phyloP scores from a whole-genome alignment of 2,113 vertebrate species.

The Leucoraja erinaceus region DNA sequence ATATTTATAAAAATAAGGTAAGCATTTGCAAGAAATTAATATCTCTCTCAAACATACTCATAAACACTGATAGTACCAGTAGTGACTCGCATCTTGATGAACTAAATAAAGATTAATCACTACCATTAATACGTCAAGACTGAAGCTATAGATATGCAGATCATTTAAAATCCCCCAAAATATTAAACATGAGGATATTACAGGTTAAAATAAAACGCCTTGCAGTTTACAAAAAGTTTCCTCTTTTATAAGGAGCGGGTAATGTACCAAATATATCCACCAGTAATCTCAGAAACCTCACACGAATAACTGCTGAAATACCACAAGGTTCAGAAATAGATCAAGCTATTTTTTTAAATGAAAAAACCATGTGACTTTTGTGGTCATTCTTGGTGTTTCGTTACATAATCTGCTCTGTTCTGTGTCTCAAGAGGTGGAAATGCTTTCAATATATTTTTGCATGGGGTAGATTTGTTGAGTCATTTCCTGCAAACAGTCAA shows the following conservation, averaged over 20 bases:
- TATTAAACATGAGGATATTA: background rate
- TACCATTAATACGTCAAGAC: too few species aligned
- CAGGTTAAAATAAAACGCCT: background rate
- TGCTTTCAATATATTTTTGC: background rate
- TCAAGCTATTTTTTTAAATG: background rate
- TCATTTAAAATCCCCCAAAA: too few species aligned
- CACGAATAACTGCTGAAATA: background rate
- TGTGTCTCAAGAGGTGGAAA: background rate
- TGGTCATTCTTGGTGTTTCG: background rate
- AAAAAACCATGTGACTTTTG: conserved; percentile 8
- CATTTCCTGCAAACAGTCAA: background rate
- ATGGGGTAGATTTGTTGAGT: background rate
- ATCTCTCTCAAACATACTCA: too few species aligned
- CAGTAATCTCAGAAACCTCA: background rate
- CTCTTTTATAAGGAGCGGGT: background rate
- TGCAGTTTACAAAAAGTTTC: background rate
- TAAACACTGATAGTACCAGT: too few species aligned
- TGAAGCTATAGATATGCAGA: too few species aligned
- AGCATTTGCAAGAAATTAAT: too few species aligned
- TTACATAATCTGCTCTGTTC: background rate
- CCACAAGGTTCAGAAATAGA: background rate
- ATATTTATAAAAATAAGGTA: too few species aligned
- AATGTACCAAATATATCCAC: background rate
- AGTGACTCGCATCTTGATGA: too few species aligned
- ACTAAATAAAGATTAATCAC: too few species aligned